A percentile compares a stretch with the other conserved stretches of the same genome.
Evolutionary conservation across 2,888 invertebrate species (phyloP).

Genomic region (Pelosia muscerda): DNA sequence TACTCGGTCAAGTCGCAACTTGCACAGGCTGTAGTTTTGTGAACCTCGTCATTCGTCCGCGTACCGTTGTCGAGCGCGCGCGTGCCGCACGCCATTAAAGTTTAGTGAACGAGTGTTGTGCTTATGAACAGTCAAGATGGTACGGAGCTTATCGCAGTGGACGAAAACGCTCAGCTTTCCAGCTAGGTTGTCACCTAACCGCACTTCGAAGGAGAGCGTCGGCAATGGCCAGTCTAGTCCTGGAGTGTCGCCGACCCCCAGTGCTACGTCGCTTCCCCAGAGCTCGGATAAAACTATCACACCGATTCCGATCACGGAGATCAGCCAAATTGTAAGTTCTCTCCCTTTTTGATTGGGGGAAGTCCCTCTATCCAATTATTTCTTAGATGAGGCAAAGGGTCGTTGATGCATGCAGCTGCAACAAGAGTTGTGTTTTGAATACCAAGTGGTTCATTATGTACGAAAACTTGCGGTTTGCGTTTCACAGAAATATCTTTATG

Average conservation of each 20-base stretch:
- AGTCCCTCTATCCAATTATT: constrained; percentile 34
- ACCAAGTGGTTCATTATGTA: constrained; percentile 63
- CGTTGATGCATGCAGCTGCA: constrained; percentile 55
- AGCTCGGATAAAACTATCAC: constrained; percentile 86
- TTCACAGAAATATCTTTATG: constrained; percentile 55
- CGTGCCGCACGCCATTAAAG: constrained; percentile 67
- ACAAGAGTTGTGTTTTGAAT: constrained; percentile 59
- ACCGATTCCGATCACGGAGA: constrained; percentile 89
- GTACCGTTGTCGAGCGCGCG: constrained; percentile 68
- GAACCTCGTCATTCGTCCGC: constrained; percentile 76
- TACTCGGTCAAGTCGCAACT: constrained; percentile 54
- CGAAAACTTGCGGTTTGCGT: constrained; percentile 58
- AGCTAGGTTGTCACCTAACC: constrained; percentile 93
- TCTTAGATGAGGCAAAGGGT: constrained; percentile 34
- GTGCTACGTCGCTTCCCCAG: constrained; percentile 86
- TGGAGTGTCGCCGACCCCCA: constrained; percentile 88
- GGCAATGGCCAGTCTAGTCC: constrained; percentile 86
- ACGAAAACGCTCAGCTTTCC: constrained; percentile 97
- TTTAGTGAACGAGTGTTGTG: constrained; percentile 82
- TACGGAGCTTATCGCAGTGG: constrained; percentile 95
- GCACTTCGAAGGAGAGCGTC: constrained; percentile 91
- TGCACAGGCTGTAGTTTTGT: constrained; percentile 63
- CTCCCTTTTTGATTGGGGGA: constrained; percentile 37
- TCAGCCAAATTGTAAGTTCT: constrained; percentile 89
- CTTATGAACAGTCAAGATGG: constrained; percentile 89